phyloP scores from a whole-genome alignment of 1,140 invertebrate species.

The Atta texana region DNA sequence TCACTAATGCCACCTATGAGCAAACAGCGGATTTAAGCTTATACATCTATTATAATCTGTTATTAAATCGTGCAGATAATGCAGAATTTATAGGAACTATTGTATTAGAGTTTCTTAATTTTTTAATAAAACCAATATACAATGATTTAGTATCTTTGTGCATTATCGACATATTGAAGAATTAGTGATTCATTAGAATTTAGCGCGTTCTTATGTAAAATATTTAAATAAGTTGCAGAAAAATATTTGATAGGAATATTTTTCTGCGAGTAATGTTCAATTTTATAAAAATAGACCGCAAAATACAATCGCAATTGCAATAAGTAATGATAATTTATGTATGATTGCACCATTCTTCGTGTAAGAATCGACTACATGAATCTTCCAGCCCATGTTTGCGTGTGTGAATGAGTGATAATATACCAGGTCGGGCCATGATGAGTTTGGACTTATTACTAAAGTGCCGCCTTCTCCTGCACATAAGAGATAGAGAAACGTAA shows the following conservation, averaged over 20 bases:
- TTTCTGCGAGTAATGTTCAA: conserved; percentile 16
- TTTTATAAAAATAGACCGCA: conserved; percentile 65
- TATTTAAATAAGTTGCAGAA: neutral
- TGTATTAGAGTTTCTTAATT: neutral
- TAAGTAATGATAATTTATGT: conserved; percentile 56
- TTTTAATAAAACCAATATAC: neutral
- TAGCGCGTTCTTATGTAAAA: neutral
- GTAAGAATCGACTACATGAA: conserved; percentile 93
- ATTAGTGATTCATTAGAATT: conserved; percentile 4
- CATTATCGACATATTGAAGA: neutral
- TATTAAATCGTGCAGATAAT: neutral
- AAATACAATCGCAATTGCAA: conserved; percentile 64
- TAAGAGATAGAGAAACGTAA: neutral
- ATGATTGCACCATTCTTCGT: conserved; percentile 73
- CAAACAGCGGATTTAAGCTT: too few relatives aligned
- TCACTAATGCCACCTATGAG: too few relatives aligned
- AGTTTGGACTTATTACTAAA: conserved; percentile 94
- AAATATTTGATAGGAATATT: conserved; percentile 4
- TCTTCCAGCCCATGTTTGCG: conserved; percentile 96
- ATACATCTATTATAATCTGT: too few relatives aligned
- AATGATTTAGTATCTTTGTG: neutral
- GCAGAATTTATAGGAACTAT: conserved; percentile 14
- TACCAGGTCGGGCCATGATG: conserved; percentile 95
- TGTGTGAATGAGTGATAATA: conserved; percentile 98
- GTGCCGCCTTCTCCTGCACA: conserved; percentile 89